phyloP scores from a whole-genome alignment of 2,113 vertebrate genomes.

The Phalacrocorax brasilianus region DNA sequence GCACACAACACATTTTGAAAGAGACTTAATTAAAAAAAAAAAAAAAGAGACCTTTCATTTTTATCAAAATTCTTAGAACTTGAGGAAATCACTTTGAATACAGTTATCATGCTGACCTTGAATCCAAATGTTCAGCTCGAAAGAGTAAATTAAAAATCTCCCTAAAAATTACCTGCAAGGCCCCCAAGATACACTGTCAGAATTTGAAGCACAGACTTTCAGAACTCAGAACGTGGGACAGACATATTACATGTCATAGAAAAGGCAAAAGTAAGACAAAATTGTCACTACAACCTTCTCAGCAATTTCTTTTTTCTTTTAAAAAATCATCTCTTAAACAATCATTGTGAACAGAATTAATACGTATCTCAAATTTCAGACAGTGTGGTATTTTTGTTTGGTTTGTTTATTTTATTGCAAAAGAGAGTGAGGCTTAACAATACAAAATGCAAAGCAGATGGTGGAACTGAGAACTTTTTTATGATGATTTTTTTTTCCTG shows the following conservation, averaged over 20 bases:
- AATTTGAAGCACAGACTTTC: not conserved
- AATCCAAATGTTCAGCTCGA: not conserved
- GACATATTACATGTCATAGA: not conserved
- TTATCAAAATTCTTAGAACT: not conserved
- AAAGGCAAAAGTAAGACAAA: not conserved
- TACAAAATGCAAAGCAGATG: slow-evolving; percentile 48
- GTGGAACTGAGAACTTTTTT: not conserved
- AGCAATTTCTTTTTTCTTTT: not conserved
- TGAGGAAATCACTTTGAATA: not conserved
- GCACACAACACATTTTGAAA: not conserved
- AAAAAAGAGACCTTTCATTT: not conserved
- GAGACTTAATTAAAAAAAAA: not conserved
- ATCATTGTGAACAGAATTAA: not conserved
- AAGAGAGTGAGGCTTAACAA: not conserved
- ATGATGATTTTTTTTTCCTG: not conserved
- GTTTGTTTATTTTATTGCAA: not conserved
- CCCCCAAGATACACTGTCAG: not conserved
- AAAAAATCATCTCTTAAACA: not conserved
- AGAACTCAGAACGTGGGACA: not conserved
- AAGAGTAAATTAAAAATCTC: not conserved
- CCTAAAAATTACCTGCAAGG: not conserved
- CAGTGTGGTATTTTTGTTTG: not conserved
- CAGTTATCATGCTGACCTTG: not conserved
- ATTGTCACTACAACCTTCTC: not conserved
- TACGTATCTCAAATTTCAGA: not conserved